Percentiles rank a stretch among this genome's conserved stretches.
phyloP scores from a whole-genome alignment of 2,797 vertebrate species.

The Microcaecilia unicolor region DNA sequence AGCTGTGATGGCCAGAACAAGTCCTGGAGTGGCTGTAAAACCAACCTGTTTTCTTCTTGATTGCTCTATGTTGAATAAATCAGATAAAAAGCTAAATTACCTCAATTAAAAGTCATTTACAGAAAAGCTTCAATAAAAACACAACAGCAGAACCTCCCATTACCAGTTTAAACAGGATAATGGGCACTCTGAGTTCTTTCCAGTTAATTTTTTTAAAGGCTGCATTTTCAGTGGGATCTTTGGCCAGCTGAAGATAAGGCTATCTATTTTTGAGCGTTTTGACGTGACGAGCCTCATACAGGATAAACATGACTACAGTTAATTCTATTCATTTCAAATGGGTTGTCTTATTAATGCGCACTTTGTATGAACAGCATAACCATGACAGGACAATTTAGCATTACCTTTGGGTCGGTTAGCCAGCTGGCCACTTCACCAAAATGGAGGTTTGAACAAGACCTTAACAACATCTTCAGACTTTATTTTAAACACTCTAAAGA shows the following conservation, averaged over 20 bases:
- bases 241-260: not conserved
- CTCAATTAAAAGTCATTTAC: slow-evolving; percentile 52
- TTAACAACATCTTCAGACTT: no score
- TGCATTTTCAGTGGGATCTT: not conserved
- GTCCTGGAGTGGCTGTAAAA: slow-evolving; percentile 40
- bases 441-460: no score
- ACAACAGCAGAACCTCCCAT: slow-evolving; percentile 44
- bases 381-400: no score
- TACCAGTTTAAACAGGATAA: slow-evolving; percentile 46
- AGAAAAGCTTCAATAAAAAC: slow-evolving; percentile 45
- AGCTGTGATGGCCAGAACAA: slow-evolving; percentile 40
- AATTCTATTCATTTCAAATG: no score
- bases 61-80: slow-evolving; percentile 51
- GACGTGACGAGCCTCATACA: no score
- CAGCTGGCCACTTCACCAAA: no score
- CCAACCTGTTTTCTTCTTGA: slow-evolving; percentile 47
- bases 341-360: no score
- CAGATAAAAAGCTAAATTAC: slow-evolving; percentile 57
- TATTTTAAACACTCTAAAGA: no score
- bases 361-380: no score
- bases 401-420: no score
- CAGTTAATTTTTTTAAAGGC: rapidly evolving
- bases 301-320: no score
- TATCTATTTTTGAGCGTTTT: no score
- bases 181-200: slow-evolving; percentile 8